Base-by-base conservation (phyloP, 2,113 vertebrate species). In the Vicugna pacos region DNA sequence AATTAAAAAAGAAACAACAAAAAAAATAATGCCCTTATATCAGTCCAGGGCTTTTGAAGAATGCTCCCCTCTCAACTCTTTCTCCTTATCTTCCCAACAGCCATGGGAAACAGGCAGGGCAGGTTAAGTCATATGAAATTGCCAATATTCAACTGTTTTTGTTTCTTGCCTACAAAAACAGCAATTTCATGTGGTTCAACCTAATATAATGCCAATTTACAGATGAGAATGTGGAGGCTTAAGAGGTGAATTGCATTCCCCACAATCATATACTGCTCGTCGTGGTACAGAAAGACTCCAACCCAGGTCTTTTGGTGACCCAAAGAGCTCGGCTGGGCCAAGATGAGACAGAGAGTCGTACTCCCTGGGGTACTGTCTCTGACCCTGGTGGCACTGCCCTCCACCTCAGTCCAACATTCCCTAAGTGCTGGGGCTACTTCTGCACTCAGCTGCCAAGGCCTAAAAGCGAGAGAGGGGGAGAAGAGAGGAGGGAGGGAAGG, bases 391-490 rank as follows among this genome's bases (percentile, higher is more conserved):
- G 64, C 86, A 86, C 32, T 89, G 62, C 75, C 48, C n/a, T 91
- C 56, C n/a, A 65, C 69, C 48, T 79, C 86, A 32, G 13, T 54
- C 46, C 42, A 94, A 94, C 69, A 69, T 80, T 75, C 20, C 52
- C 86, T 89, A 92, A 94, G 56, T 94, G 56, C 56, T 64, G 76
- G 91, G 93, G 95, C 96, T 97, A 92, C 97, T 97, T 96, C 77
- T 84, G 69, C 32, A 92, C 93, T 86, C 96, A 98, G 93, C 89
- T 97, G 96, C 92, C 86, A 90, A 67, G 88, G 91, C 94, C 97
- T 95, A 65, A 93, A 94, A 89, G 83, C n/a, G 96, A 91, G 95
- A 79, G 89, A 79, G 76, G 73, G 79, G 65, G 96, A 54, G 82
- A 83, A 20, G 75, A 88, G 80, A 91, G 60, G 70, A 95, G 75